phyloP scores from a whole-genome alignment of 1,140 invertebrate species.

The Geopemphigus sp. region DNA sequence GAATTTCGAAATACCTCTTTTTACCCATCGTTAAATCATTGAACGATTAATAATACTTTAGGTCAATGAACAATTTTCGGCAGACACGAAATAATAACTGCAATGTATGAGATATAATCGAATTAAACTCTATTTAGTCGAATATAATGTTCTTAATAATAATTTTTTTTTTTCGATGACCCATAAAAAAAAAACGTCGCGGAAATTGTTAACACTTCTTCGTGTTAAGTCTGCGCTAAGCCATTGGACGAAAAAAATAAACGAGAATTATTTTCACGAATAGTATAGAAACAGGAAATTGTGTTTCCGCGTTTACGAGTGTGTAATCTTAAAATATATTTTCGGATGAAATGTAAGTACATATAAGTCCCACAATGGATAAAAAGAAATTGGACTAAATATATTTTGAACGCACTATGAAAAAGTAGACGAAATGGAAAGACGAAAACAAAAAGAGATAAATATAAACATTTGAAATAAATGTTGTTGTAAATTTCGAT shows the following conservation, averaged over 20 bases:
- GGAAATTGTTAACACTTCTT: not conserved
- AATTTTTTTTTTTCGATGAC: too few species aligned
- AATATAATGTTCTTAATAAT: too few species aligned
- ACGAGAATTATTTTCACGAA: not conserved
- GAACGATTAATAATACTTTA: too few species aligned
- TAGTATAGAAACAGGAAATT: constrained; percentile 1
- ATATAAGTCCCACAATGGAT: constrained; percentile 11
- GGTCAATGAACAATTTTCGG: too few species aligned
- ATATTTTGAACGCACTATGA: not conserved
- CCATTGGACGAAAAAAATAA: not conserved
- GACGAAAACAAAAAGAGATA: constrained; percentile 13
- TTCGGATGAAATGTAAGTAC: not conserved
- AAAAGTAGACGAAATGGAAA: not conserved
- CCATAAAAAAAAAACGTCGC: too few species aligned
- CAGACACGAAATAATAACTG: too few species aligned
- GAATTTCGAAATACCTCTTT: too few species aligned
- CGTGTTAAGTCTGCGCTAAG: not conserved
- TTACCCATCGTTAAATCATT: too few species aligned
- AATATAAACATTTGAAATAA: constrained; percentile 36
- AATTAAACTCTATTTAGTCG: too few species aligned
- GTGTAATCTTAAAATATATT: constrained; percentile 18
- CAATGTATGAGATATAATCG: too few species aligned
- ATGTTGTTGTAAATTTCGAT: constrained; percentile 37
- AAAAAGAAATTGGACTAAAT: constrained; percentile 34
- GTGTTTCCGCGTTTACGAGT: constrained; percentile 22